phyloP scores from a whole-genome alignment of 2,113 vertebrate species.

The Pristiophorus japonicus region DNA sequence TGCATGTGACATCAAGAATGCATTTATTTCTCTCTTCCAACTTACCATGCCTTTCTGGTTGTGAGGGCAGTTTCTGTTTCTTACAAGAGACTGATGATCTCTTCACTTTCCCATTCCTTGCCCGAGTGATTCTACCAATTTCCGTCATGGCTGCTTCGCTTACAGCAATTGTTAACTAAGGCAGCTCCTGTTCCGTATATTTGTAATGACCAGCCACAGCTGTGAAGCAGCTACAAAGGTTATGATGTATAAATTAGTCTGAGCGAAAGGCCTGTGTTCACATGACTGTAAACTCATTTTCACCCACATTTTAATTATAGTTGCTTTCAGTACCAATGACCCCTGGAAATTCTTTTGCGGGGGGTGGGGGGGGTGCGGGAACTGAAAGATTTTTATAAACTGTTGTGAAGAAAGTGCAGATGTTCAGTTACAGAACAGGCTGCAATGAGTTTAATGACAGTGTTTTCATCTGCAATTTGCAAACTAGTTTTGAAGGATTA shows the following conservation, averaged over 20 bases:
- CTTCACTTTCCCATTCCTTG: neutral
- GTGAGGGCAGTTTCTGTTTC: neutral
- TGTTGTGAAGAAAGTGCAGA: slow-evolving; percentile 7
- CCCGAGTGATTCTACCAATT: neutral
- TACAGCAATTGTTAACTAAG: neutral
- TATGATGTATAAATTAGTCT: slow-evolving; percentile 28
- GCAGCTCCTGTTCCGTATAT: neutral
- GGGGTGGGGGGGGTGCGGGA: neutral
- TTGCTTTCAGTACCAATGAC: slow-evolving; percentile 6
- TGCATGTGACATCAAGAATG: neutral
- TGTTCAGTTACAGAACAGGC: neutral
- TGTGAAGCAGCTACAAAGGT: neutral
- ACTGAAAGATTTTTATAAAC: neutral
- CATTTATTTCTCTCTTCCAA: neutral
- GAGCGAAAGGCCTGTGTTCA: neutral
- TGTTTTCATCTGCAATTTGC: neutral
- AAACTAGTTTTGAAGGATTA: slow-evolving; percentile 15
- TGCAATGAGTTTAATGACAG: neutral
- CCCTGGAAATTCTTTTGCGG: neutral
- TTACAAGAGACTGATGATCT: neutral
- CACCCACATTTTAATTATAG: neutral
- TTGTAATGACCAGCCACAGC: neutral
- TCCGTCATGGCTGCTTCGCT: neutral
- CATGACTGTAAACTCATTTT: neutral
- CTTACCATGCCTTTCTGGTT: neutral